Conservation (phyloP, 2,888 invertebrate genomes). For the Caenorhabditis angaria region DNA sequence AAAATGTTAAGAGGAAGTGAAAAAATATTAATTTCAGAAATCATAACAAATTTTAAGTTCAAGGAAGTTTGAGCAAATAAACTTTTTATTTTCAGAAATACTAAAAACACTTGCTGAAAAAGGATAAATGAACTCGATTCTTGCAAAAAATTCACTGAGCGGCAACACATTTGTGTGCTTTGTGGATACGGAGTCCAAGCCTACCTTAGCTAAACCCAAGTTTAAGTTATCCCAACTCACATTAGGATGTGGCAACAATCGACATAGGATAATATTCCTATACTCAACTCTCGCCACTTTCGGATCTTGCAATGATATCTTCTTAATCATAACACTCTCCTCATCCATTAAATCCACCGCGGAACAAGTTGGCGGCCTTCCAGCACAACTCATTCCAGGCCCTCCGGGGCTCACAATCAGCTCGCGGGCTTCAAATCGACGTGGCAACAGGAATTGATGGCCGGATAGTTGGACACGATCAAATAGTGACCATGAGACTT, state of each 20-base stretch:
- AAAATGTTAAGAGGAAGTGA: too few species aligned
- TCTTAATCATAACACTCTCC: slow-evolving; percentile 38
- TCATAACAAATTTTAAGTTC: too few species aligned
- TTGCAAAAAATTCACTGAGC: too few species aligned
- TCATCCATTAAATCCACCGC: slow-evolving; percentile 33
- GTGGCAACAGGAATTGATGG: slow-evolving; percentile 34
- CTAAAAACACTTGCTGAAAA: too few species aligned
- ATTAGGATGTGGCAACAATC: slow-evolving; percentile 42
- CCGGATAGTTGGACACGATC: slow-evolving; percentile 40
- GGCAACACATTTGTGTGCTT: too few species aligned
- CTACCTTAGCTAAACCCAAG: too few species aligned
- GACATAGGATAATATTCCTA: slow-evolving; percentile 35
- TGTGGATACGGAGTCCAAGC: too few species aligned
- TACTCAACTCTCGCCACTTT: slow-evolving; percentile 25
- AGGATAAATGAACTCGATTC: too few species aligned
- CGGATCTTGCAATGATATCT: slow-evolving; percentile 40
- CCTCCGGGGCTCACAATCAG: slow-evolving; percentile 13
- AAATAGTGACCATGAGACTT: slow-evolving; percentile 43
- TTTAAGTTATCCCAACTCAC: background rate
- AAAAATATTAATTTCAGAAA: too few species aligned
- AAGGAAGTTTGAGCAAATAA: background rate
- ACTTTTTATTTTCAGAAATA: too few species aligned
- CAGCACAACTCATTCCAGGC: slow-evolving; percentile 1
- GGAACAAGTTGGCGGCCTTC: slow-evolving; percentile 2
- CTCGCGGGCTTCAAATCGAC: slow-evolving; percentile 41